A percentile compares a stretch with the other conserved stretches of the same genome.
These are phyloP conservation scores for Poecilia velifera DNA, from an alignment of 2,797 vertebrate genomes.

Conservation along the genomic window DNA sequence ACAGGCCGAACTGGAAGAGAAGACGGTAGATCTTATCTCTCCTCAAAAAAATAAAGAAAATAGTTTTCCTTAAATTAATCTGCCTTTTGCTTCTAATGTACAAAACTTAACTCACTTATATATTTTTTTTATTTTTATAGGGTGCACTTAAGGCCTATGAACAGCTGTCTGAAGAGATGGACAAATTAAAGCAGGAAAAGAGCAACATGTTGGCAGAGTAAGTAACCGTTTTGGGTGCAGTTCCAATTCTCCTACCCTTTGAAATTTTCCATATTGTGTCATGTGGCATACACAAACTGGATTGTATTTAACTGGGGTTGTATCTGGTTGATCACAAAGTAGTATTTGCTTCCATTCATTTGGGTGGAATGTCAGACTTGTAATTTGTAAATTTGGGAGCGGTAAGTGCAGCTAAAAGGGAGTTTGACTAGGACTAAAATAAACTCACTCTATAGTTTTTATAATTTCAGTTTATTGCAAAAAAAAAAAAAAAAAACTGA, in stretches of 20 bases:
- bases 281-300: neutral
- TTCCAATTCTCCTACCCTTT: neutral
- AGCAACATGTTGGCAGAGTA: conserved; percentile 68
- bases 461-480: neutral
- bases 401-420: neutral
- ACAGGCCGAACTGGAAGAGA: conserved; percentile 89
- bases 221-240: conserved; percentile 5
- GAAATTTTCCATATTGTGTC: neutral
- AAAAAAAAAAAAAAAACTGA: neutral
- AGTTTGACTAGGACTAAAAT: neutral
- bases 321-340: neutral
- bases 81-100: too few relatives aligned
- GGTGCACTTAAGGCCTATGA: conserved; percentile 83
- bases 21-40: conserved; percentile 79
- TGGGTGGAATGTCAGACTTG: neutral
- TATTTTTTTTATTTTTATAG: conserved; percentile 61
- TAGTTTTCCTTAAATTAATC: neutral
- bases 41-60: neutral
- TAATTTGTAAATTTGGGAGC: neutral
- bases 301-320: neutral
- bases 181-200: conserved; percentile 85
- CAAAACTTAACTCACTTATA: neutral
- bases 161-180: conserved; percentile 81
- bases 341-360: neutral
- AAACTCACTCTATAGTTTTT: neutral